Conservation (phyloP, 2,113 vertebrate species). For the Guaruba guarouba region DNA sequence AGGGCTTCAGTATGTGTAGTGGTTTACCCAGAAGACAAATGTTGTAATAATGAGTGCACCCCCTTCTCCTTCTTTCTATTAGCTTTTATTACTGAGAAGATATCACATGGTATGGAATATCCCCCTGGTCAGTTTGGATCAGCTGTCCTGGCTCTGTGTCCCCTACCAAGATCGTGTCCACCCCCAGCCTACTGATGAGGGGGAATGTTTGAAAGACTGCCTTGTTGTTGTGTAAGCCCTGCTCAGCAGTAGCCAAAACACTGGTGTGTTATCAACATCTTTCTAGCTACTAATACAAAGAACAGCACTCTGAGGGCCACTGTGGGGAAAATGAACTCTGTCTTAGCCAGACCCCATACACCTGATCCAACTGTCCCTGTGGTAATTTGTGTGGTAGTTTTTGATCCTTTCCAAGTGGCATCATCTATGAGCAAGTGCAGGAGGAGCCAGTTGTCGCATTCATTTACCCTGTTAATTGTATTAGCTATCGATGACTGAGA, state of each 20-base stretch:
- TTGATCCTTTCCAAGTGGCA: neutral
- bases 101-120: neutral
- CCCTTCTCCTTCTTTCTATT: neutral
- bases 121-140: neutral
- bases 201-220: neutral
- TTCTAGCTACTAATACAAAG: neutral
- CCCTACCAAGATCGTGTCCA: neutral
- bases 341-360: neutral
- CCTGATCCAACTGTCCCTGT: neutral
- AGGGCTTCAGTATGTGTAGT: neutral
- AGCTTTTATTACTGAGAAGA: neutral
- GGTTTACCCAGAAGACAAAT: neutral
- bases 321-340: neutral
- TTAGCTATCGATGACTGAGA: neutral
- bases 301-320: neutral
- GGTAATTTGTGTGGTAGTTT: neutral
- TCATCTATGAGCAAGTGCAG: neutral
- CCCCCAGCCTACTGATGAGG: neutral
- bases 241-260: neutral
- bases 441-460: neutral
- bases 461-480: neutral
- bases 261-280: neutral
- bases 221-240: neutral
- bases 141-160: neutral
- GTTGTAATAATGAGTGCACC: neutral